Base-by-base conservation (phyloP, 2,888 invertebrate species). In the Volucella zonaria region DNA sequence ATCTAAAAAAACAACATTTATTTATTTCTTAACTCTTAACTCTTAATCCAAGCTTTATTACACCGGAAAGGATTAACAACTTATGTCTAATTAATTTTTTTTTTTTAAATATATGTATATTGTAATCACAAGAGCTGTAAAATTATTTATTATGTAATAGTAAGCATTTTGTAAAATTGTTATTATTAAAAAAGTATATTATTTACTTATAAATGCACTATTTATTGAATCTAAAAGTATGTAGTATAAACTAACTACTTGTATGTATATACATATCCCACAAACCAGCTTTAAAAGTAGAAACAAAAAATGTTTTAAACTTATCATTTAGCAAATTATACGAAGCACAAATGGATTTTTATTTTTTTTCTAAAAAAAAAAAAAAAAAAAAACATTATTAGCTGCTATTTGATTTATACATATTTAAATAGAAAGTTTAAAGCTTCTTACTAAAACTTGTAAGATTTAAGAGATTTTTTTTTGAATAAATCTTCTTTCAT, bases 61-160 rank as follows among this genome's bases (percentile, higher is more conserved):
- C 89, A 89, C 89, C 89, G 89, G 88, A 89, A 89, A 83, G 88
- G 88, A 88, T 89, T 89, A 88, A 87, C 86, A 87, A 87, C 87
- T 87, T 87, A 87, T 12, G 10, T 49, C 42, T 83, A 49, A 58
- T 11, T 58, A 66, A 23, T 52, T 51, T 49, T n/a, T 18, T 42
- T 31, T 18, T 70, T 11, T 1, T 54, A n/a, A 45, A 18, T 31
- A n/a, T 56, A 31, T 45, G n/a, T 42, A n/a, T 66, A 40, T 49
- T 40, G 18, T 67, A 68, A 85, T 71, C 81, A 62, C 67, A 77
- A 73, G 67, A 81, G 67, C 67, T 81, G 71, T 38, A 75, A 58
- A 14, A 59, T 56, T 52, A 62, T 62, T 56, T 80, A 73, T 38
- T 76, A 85, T 81, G 81, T 85, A 85, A 85, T 81, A 85, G 85